These are phyloP conservation scores for Hirundo rustica DNA, from an alignment of 2,797 vertebrate genomes.

Conservation along the genomic window DNA sequence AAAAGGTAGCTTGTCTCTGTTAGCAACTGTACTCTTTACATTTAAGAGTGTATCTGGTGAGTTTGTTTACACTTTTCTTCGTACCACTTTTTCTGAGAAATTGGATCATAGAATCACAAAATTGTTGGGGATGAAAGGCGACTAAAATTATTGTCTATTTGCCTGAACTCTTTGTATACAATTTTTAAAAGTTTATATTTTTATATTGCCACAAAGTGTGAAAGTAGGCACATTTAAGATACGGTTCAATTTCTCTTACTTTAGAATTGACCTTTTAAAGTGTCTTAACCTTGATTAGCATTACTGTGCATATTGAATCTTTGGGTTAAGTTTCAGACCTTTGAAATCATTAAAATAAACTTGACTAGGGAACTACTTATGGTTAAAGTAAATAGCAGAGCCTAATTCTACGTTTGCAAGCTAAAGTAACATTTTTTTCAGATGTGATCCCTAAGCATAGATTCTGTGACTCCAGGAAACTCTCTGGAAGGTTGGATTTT, in stretches of 20 bases:
- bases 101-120: background rate
- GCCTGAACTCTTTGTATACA: background rate
- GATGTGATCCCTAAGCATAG: background rate
- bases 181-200: background rate
- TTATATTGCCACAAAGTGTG: background rate
- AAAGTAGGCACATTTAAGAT: background rate
- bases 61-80: background rate
- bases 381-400: background rate
- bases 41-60: background rate
- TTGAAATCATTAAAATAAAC: background rate
- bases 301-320: background rate
- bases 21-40: background rate
- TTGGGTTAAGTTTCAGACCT: background rate
- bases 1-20: background rate
- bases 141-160: background rate
- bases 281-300: background rate
- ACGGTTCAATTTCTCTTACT: background rate
- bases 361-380: background rate
- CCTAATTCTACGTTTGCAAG: background rate
- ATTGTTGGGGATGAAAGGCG: background rate
- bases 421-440: background rate
- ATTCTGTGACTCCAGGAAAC: background rate
- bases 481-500: background rate
- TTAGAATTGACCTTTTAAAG: background rate
- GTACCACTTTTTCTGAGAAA: background rate